Base-by-base conservation (phyloP, 2,888 invertebrate genomes). In the Parapristionchus giblindavisi region DNA sequence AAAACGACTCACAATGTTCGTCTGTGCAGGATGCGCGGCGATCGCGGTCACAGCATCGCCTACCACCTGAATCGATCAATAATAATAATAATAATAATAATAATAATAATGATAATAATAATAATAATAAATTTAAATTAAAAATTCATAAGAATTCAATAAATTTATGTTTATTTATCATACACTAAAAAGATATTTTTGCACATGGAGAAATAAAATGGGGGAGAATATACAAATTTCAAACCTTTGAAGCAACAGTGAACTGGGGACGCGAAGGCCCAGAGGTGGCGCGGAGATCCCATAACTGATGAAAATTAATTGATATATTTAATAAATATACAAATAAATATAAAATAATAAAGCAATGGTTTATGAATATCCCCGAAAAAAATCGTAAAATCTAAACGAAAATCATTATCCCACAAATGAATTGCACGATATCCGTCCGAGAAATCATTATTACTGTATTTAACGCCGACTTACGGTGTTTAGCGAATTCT, bases 11-110 rank as follows among this genome's bases (percentile, higher is more conserved):
- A 85, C 84, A 51, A 86, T 72, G 77, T 85, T 85, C 3, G 82
- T 79, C 76, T 85, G 84, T 0, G 84, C 83, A 29, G 85, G 85
- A 77, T 85, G 85, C 8, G 80, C 75, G 32, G 79, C 79, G 24
- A 85, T 61, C 0, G 85, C 77, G 1, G 84, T 83, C 36, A 86
- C 76, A 1, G 81, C 75, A 43, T 84, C 84, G 11, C 52, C 52
- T 34, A 73, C 27, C 17, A 60, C 51, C 60, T 71, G 71, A n/a
- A n/a, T 14, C 27, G 43, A 29, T 34, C 32, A 63, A 29, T 3
- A 43, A 63, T 24, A 6, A 63, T 2, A 38, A 1, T 2, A 36
- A 29, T 21, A 36, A 21, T 14, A 8, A 6, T 1, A 8, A 27
- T 0, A 2, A 24, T 34, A 11, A 61, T 34, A 1, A 60, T 17